Evolutionary conservation across 2,797 vertebrate species (phyloP), one percentile per base, ranked within the genome.

Genomic region (Onychomys leucogaster): DNA sequence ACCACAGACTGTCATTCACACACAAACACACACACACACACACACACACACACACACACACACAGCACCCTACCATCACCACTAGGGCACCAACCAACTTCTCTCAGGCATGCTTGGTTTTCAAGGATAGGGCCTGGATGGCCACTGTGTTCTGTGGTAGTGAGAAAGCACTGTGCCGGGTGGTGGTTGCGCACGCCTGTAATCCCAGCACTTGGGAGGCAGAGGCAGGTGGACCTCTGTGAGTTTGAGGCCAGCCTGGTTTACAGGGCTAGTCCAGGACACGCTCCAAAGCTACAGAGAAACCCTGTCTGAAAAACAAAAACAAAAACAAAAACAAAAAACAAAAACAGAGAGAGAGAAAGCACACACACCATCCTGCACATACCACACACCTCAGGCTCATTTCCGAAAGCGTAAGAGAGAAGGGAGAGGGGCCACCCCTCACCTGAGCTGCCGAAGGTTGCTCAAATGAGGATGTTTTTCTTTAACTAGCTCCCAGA

Each of bases 401-500:
- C 46, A 27, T 43, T 76, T 92, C 29, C 67, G 67, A 85, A 85
- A 13, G 0, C 19, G 5, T 34, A 12, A 76, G 16, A 27, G 46
- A 32, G 46, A 49, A 75, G 29, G n/a, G 23, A 43, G 67, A 67
- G 69, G 32, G 37, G 23, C 32, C 2, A n/a, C 41, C 43, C 19
- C 87, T 97, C 98, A 99, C 99, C 98, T 99, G 97, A 99, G 99
- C 95, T 99, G 99, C 83, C 98, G 98, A 75, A 99, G 98, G 97
- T 99, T 99, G 94, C 98, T 98, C 89, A 99, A 99, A 98, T 99
- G 99, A 7, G 99, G 99, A 94, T 99, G 99, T 77, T 94, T 99
- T 98, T 99, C 99, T 97, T 98, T 99, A 96, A 99, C 98, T 65
- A 99, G 97, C 96, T 99, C 99, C 99, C 99, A 99, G 93, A 99